Evolutionary conservation across 2,888 invertebrate genomes (phyloP).

Genomic region (Meta bourneti): DNA sequence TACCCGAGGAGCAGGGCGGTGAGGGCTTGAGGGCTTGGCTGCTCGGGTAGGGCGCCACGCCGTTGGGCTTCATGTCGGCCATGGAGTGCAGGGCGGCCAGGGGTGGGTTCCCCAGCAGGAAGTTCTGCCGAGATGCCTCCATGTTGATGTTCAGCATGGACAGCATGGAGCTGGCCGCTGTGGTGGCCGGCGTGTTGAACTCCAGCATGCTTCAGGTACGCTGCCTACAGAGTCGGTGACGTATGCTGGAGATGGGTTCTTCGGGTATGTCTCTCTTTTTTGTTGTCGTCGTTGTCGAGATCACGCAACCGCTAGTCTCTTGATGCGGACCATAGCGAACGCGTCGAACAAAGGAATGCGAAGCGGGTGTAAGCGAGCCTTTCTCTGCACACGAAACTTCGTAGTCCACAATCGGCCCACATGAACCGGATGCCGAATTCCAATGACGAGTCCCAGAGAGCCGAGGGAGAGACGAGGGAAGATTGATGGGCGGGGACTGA

Average conservation of each 20-base stretch:
- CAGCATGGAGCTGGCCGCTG: conserved; percentile 77
- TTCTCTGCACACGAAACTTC: conserved; percentile 18
- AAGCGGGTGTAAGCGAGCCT: neutral
- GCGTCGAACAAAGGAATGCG: neutral
- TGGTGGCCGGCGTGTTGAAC: conserved; percentile 74
- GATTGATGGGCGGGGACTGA: conserved; percentile 52
- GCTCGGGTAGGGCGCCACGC: conserved; percentile 57
- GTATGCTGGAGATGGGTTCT: neutral
- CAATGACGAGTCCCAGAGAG: conserved; percentile 42
- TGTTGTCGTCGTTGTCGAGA: neutral
- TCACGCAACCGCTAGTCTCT: conserved; percentile 35
- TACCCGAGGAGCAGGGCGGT: conserved; percentile 81
- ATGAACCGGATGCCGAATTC: conserved; percentile 57
- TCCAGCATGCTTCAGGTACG: conserved; percentile 63
- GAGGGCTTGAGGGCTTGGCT: conserved; percentile 65
- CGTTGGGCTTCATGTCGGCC: conserved; percentile 77
- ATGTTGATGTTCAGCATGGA: conserved; percentile 78
- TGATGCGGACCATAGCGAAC: conserved; percentile 35
- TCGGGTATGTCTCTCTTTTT: neutral
- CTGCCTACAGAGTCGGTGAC: neutral
- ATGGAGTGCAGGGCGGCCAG: conserved; percentile 77
- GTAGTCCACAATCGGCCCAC: conserved; percentile 38
- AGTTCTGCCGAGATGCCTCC: conserved; percentile 77
- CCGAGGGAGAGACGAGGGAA: conserved; percentile 21
- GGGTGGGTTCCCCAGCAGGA: conserved; percentile 76